Evolutionary conservation across 2,797 vertebrate species (phyloP).

Genomic region (Aulostomus chinensis): DNA sequence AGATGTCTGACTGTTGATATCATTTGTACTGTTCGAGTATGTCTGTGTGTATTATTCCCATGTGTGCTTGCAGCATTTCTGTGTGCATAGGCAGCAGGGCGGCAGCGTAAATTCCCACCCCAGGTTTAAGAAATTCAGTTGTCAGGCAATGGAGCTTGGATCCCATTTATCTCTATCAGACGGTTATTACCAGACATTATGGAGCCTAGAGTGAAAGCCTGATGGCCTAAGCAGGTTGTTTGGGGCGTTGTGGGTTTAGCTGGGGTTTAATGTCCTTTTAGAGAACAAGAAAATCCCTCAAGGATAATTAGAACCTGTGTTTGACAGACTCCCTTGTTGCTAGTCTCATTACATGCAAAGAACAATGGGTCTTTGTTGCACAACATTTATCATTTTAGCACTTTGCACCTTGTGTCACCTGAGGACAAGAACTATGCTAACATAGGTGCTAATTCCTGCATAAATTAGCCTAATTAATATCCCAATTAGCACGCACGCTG

Average conservation of each 20-base stretch:
- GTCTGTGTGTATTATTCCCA: background rate
- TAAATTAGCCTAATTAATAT: conserved; percentile 16
- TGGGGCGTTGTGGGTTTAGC: conserved; percentile 14
- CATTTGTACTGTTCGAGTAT: conserved; percentile 7
- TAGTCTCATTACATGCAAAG: background rate
- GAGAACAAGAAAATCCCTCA: conserved; percentile 8
- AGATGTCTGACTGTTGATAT: conserved; percentile 20
- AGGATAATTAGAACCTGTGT: conserved; percentile 21
- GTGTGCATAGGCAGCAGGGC: no score
- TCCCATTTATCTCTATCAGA: conserved; percentile 65
- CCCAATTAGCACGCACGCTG: background rate
- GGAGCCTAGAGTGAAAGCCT: conserved; percentile 38
- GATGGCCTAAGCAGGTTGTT: conserved; percentile 8
- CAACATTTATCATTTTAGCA: no score
- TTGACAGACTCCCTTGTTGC: conserved; percentile 7
- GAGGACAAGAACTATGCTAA: conserved; percentile 1
- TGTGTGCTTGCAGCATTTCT: background rate
- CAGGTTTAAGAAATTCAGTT: conserved; percentile 30
- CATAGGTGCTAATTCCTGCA: conserved; percentile 1
- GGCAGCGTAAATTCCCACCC: conserved; percentile 26
- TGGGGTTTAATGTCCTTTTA: conserved; percentile 25
- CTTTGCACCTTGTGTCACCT: background rate
- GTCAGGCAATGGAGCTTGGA: conserved; percentile 28
- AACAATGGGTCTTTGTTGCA: no score
- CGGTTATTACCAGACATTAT: conserved; percentile 61